Conservation (phyloP, 2,888 invertebrate species). For the Lottia gigantea region DNA sequence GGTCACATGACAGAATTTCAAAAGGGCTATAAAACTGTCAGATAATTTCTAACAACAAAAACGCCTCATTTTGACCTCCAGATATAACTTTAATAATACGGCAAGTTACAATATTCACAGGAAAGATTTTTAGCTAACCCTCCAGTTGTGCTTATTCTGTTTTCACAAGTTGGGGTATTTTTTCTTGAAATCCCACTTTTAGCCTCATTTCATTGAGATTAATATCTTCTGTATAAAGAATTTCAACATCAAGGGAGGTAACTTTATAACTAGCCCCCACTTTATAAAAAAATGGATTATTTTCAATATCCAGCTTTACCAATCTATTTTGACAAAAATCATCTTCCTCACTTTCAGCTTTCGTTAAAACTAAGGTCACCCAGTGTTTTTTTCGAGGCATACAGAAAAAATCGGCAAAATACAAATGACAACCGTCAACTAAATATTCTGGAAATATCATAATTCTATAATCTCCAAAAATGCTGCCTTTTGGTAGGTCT, state of each 20-base stretch:
- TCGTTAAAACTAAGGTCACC: constrained; percentile 5
- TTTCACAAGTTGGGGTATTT: too few species aligned
- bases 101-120: background rate
- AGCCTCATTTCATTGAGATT: background rate
- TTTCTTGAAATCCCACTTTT: too few species aligned
- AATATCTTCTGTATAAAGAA: constrained; percentile 13
- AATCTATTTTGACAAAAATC: constrained; percentile 4
- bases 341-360: background rate
- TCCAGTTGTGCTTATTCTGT: background rate
- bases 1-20: too few species aligned
- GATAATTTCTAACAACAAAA: too few species aligned
- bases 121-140: background rate
- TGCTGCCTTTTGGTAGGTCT: background rate
- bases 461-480: constrained; percentile 12
- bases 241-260: background rate
- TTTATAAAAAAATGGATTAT: background rate
- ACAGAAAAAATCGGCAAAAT: constrained; percentile 15
- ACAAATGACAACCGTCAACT: constrained; percentile 1
- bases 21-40: too few species aligned
- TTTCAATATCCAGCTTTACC: constrained; percentile 1
- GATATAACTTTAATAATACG: too few species aligned
- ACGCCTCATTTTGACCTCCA: too few species aligned
- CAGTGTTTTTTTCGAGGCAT: background rate
- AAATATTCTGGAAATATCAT: background rate
- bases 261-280: background rate